These are phyloP conservation scores for Ernsta delagoae DNA, from an alignment of 2,888 invertebrate genomes.

Conservation along the genomic window DNA sequence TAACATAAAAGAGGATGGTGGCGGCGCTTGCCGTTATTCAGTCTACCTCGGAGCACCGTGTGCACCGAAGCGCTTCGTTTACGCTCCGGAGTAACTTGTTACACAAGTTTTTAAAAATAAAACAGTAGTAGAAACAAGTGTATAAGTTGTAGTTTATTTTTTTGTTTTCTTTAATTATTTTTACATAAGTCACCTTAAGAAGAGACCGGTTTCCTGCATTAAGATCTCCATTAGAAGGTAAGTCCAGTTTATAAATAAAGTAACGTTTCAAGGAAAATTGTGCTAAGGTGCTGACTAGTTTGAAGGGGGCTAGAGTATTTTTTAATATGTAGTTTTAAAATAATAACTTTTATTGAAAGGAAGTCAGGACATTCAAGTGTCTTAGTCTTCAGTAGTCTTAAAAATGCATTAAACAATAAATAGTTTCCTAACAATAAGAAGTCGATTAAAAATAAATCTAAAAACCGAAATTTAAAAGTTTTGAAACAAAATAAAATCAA, in stretches of 20 bases:
- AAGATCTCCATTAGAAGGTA: background rate
- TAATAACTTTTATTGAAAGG: background rate
- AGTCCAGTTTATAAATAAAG: constrained; percentile 5
- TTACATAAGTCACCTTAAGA: background rate
- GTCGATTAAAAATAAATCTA: no score
- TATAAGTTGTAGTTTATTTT: background rate
- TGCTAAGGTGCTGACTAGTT: background rate
- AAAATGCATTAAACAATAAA: no score
- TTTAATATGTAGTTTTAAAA: no score
- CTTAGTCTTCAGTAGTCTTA: background rate
- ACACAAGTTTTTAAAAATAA: background rate
- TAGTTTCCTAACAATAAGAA: no score
- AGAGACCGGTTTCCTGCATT: background rate
- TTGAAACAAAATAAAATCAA: no score
- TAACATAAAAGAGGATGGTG: constrained; percentile 5
- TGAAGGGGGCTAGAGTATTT: background rate
- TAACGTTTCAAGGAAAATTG: background rate
- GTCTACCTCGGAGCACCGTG: constrained; percentile 5
- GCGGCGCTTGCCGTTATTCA: constrained; percentile 7
- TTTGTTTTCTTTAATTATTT: background rate
- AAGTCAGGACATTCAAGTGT: background rate
- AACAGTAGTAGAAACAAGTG: background rate
- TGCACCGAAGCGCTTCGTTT: background rate
- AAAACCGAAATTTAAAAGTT: no score
- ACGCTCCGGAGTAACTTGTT: background rate